These are phyloP conservation scores for Microtus oregoni DNA, from an alignment of 2,113 vertebrate genomes.

Conservation along the genomic window DNA sequence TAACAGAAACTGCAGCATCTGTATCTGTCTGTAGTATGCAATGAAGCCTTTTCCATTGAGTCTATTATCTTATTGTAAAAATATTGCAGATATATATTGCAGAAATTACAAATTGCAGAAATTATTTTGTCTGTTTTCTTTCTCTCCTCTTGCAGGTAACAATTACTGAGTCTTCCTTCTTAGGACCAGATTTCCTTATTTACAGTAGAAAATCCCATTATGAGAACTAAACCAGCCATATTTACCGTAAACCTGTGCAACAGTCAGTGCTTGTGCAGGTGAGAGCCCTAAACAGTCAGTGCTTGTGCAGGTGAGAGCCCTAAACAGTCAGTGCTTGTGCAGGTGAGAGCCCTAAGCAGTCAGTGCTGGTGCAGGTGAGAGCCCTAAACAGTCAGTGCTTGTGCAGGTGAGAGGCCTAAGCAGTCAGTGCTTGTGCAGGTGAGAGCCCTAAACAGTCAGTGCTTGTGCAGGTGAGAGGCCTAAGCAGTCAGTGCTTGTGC, in stretches of 20 bases:
- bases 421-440: not conserved
- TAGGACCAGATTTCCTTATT: not conserved
- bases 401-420: not conserved
- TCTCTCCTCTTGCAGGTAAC: not conserved
- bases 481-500: not conserved
- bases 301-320: not conserved
- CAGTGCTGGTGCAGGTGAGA: not conserved
- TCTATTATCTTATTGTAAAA: not conserved
- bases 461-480: no score
- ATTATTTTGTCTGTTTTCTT: not conserved
- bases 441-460: not conserved
- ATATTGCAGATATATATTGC: not conserved
- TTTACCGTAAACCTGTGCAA: not conserved
- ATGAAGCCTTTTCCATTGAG: not conserved
- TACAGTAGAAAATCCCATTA: not conserved
- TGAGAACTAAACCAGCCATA: not conserved
- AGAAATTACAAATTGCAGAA: not conserved
- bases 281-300: not conserved
- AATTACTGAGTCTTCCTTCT: not conserved
- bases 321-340: not conserved
- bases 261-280: not conserved
- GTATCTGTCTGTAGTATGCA: not conserved
- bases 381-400: not conserved
- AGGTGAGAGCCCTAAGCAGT: not conserved
- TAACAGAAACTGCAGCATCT: not conserved